phyloP scores from a whole-genome alignment of 2,113 vertebrate species.

The Ptilonorhynchus violaceus region DNA sequence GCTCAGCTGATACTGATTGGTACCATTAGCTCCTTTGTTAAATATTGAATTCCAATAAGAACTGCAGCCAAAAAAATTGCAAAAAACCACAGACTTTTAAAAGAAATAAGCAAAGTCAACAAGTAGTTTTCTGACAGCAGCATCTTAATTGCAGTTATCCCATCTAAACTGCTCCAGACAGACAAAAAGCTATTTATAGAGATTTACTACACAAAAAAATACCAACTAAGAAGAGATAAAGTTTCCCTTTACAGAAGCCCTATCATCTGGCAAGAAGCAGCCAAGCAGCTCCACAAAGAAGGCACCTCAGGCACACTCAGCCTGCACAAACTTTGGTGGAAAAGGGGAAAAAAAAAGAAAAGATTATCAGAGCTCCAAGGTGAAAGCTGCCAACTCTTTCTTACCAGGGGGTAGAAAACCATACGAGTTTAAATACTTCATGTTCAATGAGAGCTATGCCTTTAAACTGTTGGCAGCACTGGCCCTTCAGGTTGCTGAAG shows the following conservation, averaged over 20 bases:
- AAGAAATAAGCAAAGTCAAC: neutral
- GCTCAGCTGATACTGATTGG: neutral
- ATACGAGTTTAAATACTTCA: conserved; percentile 42
- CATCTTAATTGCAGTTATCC: neutral
- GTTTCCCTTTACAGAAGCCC: neutral
- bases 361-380: neutral
- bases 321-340: neutral
- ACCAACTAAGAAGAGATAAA: neutral
- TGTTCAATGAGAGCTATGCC: neutral
- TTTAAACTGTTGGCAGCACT: conserved; percentile 40
- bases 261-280: neutral
- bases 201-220: neutral
- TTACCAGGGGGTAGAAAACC: conserved; percentile 45
- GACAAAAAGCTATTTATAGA: neutral
- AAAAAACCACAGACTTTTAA: neutral
- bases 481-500: conserved; percentile 51
- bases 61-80: neutral
- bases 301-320: neutral
- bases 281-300: neutral
- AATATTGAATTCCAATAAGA: neutral
- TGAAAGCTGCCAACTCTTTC: conserved; percentile 44
- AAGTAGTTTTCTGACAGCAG: neutral
- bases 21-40: neutral
- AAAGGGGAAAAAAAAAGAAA: neutral
- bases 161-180: neutral